A percentile compares a stretch with the other conserved stretches of the same genome.
Conservation (phyloP, 2,113 vertebrate genomes). For the Mesocricetus auratus region DNA sequence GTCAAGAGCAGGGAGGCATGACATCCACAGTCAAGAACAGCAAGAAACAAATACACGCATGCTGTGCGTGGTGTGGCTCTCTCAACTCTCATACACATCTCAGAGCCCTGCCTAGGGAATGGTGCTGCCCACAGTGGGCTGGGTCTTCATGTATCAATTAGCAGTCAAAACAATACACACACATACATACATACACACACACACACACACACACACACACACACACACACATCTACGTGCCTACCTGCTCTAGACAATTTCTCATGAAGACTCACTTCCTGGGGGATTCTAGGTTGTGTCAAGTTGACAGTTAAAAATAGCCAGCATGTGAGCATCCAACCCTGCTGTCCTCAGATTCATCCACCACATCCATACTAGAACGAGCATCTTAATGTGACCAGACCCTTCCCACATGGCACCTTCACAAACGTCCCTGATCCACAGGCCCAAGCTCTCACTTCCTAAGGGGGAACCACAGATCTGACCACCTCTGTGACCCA, state of each 20-base stretch:
- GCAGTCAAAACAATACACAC: background rate
- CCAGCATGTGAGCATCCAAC: too few species aligned
- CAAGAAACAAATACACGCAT: background rate
- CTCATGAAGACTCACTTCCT: background rate
- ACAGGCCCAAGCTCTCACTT: background rate
- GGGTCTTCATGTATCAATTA: background rate
- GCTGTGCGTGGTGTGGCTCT: background rate
- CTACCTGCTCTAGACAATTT: background rate
- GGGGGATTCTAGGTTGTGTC: background rate
- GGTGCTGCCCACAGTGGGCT: background rate
- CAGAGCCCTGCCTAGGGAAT: background rate
- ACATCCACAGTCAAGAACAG: background rate
- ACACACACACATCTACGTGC: background rate
- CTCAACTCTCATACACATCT: background rate
- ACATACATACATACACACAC: background rate
- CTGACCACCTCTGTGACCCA: background rate
- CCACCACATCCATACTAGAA: background rate
- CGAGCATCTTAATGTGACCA: background rate
- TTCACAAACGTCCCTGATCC: background rate
- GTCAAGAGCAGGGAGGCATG: background rate
- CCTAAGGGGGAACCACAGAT: too few species aligned
- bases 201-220: too few species aligned
- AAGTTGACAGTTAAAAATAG: background rate
- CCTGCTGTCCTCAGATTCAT: background rate
- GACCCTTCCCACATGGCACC: background rate